Base-by-base conservation (phyloP, 2,888 invertebrate species). In the Prosopocoilus inquinatus region DNA sequence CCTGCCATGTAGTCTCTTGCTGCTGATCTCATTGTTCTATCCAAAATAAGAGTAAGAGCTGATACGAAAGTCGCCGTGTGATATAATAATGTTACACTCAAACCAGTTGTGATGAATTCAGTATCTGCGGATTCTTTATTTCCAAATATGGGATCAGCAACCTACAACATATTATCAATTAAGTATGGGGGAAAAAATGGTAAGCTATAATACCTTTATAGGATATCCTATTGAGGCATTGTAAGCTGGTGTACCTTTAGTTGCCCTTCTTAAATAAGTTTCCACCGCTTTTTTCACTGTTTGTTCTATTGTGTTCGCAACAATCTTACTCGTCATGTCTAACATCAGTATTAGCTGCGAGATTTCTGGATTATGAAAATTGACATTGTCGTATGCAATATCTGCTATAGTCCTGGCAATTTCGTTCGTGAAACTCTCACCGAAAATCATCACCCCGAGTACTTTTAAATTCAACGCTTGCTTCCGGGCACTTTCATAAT, bases 1-100 rank as follows among this genome's bases (percentile, higher is more conserved):
- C 62, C 62, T 50, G 62, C 60, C 33, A 61, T 44, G 36, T 59
- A 59, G 34, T 61, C 54, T 51, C 62, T 50, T 12, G 52, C 32
- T 2, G 57, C 47, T 13, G 59, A 8, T 9, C 59, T 55, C 28
- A 41, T 41, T 15, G 39, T 44, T 33, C 57, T 50, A 34, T 63
- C 47, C 2, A 51, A 55, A 12, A 60, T 48, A 32, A 63, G 47
- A 4, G 55, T 53, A 11, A 54, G 38, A n/a, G 59, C 52, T 7
- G 58, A 51, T 47, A 59, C 44, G 48, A 59, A 58, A 3, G 60
- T 57, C 13, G 60, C 57, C n/a, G 53, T 35, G 43, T 63, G 57
- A 35, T 59, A 63, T 13, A 55, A 46, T 11, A 63, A 52, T 1
- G 50, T 50, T 36, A 61, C 35, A 2, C 50, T 52, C 16, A 63